A percentile compares a stretch with the other conserved stretches of the same genome.
Conservation (phyloP, 1,140 invertebrate species). For the Branchinecta lindahli region DNA sequence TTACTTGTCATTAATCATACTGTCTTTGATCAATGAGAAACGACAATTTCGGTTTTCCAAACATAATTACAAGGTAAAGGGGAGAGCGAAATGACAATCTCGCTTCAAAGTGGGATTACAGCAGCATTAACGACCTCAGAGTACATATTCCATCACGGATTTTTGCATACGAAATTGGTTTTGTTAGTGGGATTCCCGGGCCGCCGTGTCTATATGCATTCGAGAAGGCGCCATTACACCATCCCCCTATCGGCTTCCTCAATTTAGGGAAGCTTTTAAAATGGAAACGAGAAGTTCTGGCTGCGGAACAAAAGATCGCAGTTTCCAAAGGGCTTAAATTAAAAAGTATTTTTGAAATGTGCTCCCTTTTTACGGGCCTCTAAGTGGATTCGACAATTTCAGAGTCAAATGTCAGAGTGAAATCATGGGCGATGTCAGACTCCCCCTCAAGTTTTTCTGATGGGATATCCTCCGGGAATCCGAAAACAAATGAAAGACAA, state of each 20-base stretch:
- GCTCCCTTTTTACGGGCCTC: neutral
- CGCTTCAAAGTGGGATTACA: neutral
- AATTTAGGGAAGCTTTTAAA: constrained; percentile 2
- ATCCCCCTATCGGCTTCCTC: neutral
- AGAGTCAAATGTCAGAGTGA: neutral
- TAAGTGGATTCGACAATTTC: constrained; percentile 11
- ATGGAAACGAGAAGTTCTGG: neutral
- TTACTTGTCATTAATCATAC: constrained; percentile 1
- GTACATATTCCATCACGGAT: constrained; percentile 9
- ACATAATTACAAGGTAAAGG: constrained; percentile 4
- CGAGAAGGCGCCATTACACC: neutral
- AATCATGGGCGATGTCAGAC: constrained; percentile 1
- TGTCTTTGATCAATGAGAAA: constrained; percentile 4
- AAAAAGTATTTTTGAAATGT: constrained; percentile 10
- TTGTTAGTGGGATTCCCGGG: neutral
- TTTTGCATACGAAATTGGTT: constrained; percentile 11
- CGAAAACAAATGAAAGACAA: constrained; percentile 9
- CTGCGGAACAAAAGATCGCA: neutral
- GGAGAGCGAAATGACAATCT: neutral
- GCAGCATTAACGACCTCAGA: neutral
- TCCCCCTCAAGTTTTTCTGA: neutral
- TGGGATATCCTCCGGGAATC: neutral
- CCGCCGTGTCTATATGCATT: neutral
- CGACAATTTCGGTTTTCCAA: constrained; percentile 3
- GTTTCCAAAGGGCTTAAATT: neutral